These are phyloP conservation scores for Sphaerophoria rueppellii DNA, from an alignment of 2,888 invertebrate species.

Conservation along the genomic window DNA sequence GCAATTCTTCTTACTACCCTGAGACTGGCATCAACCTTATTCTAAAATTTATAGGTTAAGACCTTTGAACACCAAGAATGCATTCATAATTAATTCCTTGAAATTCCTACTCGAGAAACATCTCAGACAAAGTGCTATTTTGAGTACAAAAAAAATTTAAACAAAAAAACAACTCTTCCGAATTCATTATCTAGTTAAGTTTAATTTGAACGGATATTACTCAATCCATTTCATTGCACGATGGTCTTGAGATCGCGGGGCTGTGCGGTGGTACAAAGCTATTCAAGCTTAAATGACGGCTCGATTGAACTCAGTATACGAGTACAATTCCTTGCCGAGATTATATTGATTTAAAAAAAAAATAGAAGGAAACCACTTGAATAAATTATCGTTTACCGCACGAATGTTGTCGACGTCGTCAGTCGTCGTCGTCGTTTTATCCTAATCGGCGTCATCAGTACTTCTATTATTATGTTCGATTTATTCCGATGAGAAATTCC, in stretches of 20 bases:
- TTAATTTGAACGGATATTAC: conserved; percentile 45
- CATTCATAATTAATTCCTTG: conserved; percentile 28
- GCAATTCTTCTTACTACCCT: neutral
- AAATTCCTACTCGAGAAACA: conserved; percentile 13
- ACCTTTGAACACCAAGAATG: neutral
- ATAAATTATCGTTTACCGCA: conserved; percentile 62
- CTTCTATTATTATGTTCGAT: conserved; percentile 61
- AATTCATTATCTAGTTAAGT: conserved; percentile 32
- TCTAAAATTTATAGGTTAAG: neutral
- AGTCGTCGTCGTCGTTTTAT: conserved; percentile 38
- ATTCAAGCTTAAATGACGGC: conserved; percentile 22
- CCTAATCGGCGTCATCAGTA: conserved; percentile 61
- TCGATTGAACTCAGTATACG: neutral
- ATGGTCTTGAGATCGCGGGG: conserved; percentile 7
- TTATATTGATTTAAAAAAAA: conserved; percentile 61
- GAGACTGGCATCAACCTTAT: neutral
- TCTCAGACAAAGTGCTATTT: conserved; percentile 32
- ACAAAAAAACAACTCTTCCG: conserved; percentile 1
- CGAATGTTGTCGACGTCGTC: conserved; percentile 40
- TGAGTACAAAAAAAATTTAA: conserved; percentile 8
- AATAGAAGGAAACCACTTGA: conserved; percentile 57
- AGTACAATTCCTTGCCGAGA: conserved; percentile 52
- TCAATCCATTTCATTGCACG: conserved; percentile 45
- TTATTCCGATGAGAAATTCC: conserved; percentile 58
- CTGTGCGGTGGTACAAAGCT: neutral